These are phyloP conservation scores for Meloidogyne chitwoodi DNA, from an alignment of 1,140 invertebrate genomes.

Conservation along the genomic window DNA sequence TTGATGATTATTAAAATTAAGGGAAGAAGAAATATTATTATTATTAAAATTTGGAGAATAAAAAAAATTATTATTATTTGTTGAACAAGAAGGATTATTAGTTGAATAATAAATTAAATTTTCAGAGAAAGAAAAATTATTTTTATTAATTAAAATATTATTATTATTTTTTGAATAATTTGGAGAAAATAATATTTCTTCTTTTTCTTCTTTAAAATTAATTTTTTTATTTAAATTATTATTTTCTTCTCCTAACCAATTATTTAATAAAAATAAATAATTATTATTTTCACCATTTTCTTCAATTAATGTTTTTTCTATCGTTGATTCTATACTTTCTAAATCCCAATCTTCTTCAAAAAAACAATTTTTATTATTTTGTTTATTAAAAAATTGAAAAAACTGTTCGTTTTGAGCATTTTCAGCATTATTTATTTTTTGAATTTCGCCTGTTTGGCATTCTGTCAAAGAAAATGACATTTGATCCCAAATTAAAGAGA, in stretches of 20 bases:
- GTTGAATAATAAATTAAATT: no score
- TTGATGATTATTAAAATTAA: not conserved
- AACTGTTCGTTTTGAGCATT: not conserved
- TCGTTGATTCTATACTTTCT: not conserved
- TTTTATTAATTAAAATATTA: no score
- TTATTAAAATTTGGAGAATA: no score
- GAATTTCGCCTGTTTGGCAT: not conserved
- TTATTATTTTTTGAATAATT: no score
- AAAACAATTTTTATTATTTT: not conserved
- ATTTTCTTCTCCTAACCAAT: not conserved
- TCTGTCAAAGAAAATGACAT: not conserved
- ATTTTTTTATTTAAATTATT: no score
- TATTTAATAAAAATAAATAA: not conserved
- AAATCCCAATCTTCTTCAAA: not conserved
- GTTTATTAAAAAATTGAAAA: not conserved
- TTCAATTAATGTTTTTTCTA: not conserved
- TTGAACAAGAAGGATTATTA: no score
- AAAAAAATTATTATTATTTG: no score
- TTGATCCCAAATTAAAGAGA: not conserved
- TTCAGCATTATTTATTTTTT: not conserved
- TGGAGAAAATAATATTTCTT: no score
- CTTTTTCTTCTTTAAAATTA: no score
- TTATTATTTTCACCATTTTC: not conserved
- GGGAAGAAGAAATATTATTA: not conserved
- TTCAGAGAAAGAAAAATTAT: no score